phyloP scores from a whole-genome alignment of 1,140 invertebrate genomes.

The Geopemphigus sp. region DNA sequence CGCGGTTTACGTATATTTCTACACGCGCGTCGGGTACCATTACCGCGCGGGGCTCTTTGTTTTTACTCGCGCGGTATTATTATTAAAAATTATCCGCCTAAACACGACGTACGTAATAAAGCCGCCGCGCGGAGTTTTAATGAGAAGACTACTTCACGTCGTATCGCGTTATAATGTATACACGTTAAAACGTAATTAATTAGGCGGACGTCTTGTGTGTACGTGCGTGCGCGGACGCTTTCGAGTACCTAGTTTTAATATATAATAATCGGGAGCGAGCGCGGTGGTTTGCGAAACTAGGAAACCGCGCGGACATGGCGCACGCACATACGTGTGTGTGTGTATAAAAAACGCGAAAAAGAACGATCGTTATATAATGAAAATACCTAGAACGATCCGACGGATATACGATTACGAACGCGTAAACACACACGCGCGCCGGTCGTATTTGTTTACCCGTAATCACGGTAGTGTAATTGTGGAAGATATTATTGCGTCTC shows the following conservation, averaged over 20 bases:
- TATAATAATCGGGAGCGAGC: neutral
- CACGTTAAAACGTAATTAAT: constrained; percentile 28
- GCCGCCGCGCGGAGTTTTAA: neutral
- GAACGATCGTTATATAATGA: neutral
- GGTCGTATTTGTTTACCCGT: too few relatives aligned
- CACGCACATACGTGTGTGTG: too few relatives aligned
- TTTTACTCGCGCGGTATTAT: neutral
- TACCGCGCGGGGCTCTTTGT: neutral
- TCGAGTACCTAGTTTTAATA: neutral
- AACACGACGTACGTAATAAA: neutral
- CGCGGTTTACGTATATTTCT: neutral
- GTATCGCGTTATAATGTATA: neutral
- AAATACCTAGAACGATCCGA: neutral
- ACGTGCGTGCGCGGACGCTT: neutral
- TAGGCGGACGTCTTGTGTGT: constrained; percentile 1
- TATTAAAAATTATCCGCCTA: neutral
- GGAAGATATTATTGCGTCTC: too few relatives aligned
- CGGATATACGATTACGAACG: constrained; percentile 1
- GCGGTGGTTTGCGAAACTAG: constrained; percentile 36
- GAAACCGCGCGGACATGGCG: neutral
- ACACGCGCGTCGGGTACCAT: neutral
- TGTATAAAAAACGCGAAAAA: constrained; percentile 5
- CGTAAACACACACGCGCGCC: too few relatives aligned
- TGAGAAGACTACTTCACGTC: constrained; percentile 10
- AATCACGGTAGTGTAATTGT: too few relatives aligned